Conservation (phyloP, 2,797 vertebrate species). For the Poecilia picta region DNA sequence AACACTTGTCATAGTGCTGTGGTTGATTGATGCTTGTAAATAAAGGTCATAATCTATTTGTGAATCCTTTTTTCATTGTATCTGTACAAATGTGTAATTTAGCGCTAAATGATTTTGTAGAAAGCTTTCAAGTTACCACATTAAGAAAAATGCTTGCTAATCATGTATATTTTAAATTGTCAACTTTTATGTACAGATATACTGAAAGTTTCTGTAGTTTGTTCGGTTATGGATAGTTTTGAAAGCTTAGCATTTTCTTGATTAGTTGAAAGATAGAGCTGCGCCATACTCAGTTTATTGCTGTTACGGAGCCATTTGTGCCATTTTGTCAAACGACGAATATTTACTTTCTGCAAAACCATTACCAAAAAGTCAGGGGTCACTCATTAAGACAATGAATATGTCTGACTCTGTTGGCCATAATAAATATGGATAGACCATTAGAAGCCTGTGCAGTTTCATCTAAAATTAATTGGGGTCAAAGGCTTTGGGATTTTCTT, state of each 20-base stretch:
- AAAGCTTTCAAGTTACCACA: background rate
- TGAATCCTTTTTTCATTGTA: background rate
- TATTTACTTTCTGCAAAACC: background rate
- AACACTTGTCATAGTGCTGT: background rate
- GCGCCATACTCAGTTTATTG: background rate
- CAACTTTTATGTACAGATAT: background rate
- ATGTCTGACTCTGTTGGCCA: background rate
- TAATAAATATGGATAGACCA: background rate
- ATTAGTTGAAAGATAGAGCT: background rate
- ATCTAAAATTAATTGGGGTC: constrained; percentile 1
- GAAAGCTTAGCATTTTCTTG: background rate
- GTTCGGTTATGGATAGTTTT: background rate
- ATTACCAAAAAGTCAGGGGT: background rate
- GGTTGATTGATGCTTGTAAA: background rate
- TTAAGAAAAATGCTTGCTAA: background rate
- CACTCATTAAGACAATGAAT: background rate
- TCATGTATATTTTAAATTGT: background rate
- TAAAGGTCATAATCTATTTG: background rate
- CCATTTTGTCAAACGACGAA: background rate
- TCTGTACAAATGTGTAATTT: background rate
- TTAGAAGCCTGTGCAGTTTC: background rate
- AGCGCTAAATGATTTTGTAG: background rate
- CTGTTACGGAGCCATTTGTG: background rate
- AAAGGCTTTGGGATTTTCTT: background rate
- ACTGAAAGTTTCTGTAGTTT: background rate